Evolutionary conservation across 2,888 invertebrate species (phyloP).

Genomic region (Entomobrya multifasciata): DNA sequence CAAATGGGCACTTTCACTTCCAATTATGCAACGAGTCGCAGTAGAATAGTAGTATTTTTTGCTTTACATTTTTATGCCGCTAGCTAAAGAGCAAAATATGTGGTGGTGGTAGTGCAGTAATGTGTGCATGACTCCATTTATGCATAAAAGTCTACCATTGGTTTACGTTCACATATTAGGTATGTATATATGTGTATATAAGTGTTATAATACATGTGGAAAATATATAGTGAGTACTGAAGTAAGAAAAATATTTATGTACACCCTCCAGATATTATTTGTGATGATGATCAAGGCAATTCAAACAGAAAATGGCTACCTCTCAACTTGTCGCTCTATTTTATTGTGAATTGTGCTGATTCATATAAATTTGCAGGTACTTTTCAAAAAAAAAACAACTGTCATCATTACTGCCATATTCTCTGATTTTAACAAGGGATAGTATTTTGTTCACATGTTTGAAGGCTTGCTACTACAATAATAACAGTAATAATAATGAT

Average conservation of each 20-base stretch:
- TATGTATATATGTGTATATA: too few species aligned
- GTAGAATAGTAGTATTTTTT: background rate
- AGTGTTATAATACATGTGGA: too few species aligned
- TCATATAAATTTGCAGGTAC: background rate
- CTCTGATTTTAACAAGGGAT: background rate
- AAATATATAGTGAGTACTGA: too few species aligned
- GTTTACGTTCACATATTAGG: too few species aligned
- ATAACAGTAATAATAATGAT: background rate
- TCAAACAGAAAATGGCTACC: background rate
- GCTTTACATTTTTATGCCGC: too few species aligned
- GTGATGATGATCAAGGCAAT: background rate
- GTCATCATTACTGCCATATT: background rate
- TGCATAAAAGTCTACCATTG: too few species aligned
- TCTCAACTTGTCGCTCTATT: background rate
- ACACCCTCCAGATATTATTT: too few species aligned
- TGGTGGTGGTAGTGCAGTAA: background rate
- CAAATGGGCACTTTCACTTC: conserved; percentile 71
- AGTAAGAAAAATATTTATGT: too few species aligned
- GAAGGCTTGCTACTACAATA: too few species aligned
- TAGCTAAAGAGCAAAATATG: background rate
- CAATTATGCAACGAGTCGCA: conserved; percentile 65
- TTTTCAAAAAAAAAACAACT: background rate
- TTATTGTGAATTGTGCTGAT: background rate
- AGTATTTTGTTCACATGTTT: too few species aligned
- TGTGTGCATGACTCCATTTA: background rate